phyloP scores from a whole-genome alignment of 2,888 invertebrate genomes.

The Rhodophaea formosa region DNA sequence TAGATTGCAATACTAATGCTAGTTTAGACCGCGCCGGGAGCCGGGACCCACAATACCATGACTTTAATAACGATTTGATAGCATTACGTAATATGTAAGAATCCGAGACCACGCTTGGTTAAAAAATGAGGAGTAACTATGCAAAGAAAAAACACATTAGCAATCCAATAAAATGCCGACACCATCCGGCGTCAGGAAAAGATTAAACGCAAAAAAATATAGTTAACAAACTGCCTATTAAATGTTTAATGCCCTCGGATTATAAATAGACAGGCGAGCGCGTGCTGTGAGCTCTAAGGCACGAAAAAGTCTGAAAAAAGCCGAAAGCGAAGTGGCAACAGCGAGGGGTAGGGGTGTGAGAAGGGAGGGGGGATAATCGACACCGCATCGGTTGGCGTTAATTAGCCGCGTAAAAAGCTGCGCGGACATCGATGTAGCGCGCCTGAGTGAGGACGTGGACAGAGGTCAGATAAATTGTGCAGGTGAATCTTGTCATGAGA shows the following conservation, averaged over 20 bases:
- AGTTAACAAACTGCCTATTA: conserved; percentile 2
- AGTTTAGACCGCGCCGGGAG: too few relatives aligned
- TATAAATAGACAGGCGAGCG: conserved; percentile 1
- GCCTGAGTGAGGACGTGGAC: background rate
- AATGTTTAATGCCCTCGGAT: conserved; percentile 7
- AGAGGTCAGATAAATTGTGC: background rate
- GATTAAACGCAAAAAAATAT: background rate
- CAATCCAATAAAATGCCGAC: conserved; percentile 1
- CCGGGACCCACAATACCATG: too few relatives aligned
- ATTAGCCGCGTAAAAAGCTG: conserved; percentile 15
- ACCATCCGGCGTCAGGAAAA: background rate
- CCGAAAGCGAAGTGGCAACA: background rate
- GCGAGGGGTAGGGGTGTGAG: background rate
- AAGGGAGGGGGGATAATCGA: conserved; percentile 3
- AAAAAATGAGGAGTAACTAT: too few relatives aligned
- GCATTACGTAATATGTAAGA: too few relatives aligned
- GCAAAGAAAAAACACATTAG: too few relatives aligned
- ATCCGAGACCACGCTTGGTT: too few relatives aligned
- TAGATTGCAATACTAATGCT: too few relatives aligned
- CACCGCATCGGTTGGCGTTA: conserved; percentile 16
- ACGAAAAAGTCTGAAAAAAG: conserved; percentile 6
- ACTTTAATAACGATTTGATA: too few relatives aligned
- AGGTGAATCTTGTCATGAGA: background rate
- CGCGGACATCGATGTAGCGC: conserved; percentile 1
- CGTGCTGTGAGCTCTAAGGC: conserved; percentile 3